These are phyloP conservation scores for Cynocephalus volans DNA, from an alignment of 2,113 vertebrate species.

Conservation along the genomic window DNA sequence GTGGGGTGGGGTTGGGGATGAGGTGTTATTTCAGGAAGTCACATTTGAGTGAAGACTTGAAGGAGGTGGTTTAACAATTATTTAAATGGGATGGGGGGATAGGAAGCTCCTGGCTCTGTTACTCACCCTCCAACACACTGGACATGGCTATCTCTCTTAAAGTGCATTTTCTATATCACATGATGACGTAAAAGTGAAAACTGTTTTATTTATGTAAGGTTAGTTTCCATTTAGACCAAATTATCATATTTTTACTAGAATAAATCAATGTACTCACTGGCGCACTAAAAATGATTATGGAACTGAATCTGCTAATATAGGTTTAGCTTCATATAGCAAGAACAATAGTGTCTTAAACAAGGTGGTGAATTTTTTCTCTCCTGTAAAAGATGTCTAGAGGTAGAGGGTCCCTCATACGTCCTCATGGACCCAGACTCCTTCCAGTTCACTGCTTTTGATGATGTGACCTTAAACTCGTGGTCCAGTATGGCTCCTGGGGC, in stretches of 20 bases:
- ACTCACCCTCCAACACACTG: too few species aligned
- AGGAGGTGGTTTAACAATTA: not conserved
- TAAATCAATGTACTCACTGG: not conserved
- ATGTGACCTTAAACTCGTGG: not conserved
- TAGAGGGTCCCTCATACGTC: not conserved
- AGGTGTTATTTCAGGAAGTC: too few species aligned
- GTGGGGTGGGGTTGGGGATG: not conserved
- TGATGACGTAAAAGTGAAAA: not conserved
- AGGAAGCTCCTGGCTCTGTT: too few species aligned
- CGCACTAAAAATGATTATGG: not conserved
- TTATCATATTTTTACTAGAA: not conserved
- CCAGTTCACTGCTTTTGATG: not conserved
- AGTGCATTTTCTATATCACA: not conserved
- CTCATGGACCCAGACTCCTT: not conserved
- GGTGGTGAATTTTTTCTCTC: not conserved
- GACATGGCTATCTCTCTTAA: not conserved
- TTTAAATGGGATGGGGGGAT: too few species aligned
- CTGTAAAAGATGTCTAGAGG: not conserved
- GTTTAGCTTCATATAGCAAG: not conserved
- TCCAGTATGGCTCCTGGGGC: not conserved
- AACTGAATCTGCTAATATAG: not conserved
- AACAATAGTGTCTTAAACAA: not conserved
- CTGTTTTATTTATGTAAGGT: not conserved
- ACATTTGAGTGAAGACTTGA: not conserved
- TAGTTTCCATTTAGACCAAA: not conserved